These are phyloP conservation scores for Herminia tarsipennalis DNA, from an alignment of 2,888 invertebrate genomes.

Conservation along the genomic window DNA sequence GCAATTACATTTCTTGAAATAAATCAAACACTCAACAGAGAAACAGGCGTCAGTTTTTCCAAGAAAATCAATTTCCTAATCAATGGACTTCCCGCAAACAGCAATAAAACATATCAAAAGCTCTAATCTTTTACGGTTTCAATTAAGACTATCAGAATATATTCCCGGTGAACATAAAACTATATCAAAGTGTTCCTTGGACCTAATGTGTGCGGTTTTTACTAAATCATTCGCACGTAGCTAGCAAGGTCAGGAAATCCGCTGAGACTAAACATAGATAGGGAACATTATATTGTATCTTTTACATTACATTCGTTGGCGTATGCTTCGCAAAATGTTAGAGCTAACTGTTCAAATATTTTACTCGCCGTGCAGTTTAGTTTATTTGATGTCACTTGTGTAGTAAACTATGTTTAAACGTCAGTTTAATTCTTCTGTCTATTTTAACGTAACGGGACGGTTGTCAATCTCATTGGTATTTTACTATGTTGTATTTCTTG, in stretches of 20 bases:
- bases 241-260: conserved; percentile 54
- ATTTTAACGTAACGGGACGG: no score
- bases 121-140: conserved; percentile 19
- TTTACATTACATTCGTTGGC: background rate
- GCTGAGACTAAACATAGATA: conserved; percentile 23
- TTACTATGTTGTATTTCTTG: no score
- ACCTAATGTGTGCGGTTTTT: conserved; percentile 40
- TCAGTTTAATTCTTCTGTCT: no score
- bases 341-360: no score
- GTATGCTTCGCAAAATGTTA: background rate
- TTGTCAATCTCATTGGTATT: no score
- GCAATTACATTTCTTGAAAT: no score
- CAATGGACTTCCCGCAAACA: background rate
- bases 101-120: conserved; percentile 5
- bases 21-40: no score
- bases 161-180: conserved; percentile 46
- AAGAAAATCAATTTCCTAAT: background rate
- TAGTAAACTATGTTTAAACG: no score
- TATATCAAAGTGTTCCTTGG: conserved; percentile 49
- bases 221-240: conserved; percentile 27
- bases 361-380: no score
- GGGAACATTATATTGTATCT: background rate
- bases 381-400: no score
- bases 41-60: background rate
- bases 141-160: conserved; percentile 44